phyloP scores from a whole-genome alignment of 64 coral and sea anemone species.

The Cladopsammia gracilis region DNA sequence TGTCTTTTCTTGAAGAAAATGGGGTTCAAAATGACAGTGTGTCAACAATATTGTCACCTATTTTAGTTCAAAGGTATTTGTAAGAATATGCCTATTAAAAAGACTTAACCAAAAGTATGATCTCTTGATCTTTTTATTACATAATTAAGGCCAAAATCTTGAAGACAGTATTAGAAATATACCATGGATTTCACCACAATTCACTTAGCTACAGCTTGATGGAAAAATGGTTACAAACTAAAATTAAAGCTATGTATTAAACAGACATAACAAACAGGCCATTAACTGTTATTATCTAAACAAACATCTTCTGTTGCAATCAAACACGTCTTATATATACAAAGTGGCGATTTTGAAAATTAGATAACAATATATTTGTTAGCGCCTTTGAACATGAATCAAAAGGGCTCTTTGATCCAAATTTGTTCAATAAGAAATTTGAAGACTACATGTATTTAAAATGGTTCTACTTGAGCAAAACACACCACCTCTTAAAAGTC shows the following conservation, averaged over 20 bases:
- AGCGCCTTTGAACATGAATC: not conserved
- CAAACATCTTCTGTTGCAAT: not conserved
- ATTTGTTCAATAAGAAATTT: slow-evolving; percentile 6
- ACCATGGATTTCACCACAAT: slow-evolving; percentile 14
- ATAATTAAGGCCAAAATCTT: slow-evolving; percentile 47
- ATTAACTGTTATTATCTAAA: not conserved
- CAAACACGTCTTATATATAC: not conserved
- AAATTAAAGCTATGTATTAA: not conserved
- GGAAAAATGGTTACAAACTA: not conserved
- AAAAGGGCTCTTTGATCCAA: not conserved
- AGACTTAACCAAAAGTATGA: not conserved
- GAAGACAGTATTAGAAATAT: slow-evolving; percentile 41
- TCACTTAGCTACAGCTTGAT: not conserved
- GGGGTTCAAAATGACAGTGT: too few relatives aligned
- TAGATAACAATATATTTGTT: not conserved
- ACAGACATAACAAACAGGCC: not conserved
- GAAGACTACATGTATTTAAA: not conserved
- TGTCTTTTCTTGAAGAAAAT: too few relatives aligned
- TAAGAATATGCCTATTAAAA: not conserved
- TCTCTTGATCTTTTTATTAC: slow-evolving; percentile 45
- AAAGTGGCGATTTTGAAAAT: slow-evolving; percentile 16
- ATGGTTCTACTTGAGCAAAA: not conserved
- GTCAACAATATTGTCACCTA: too few relatives aligned
- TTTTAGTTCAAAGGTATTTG: too few relatives aligned
- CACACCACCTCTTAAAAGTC: not conserved